Percentiles rank a stretch among this genome's conserved stretches.
phyloP scores from a whole-genome alignment of 2,797 vertebrate genomes.

The Acipenser ruthenus region DNA sequence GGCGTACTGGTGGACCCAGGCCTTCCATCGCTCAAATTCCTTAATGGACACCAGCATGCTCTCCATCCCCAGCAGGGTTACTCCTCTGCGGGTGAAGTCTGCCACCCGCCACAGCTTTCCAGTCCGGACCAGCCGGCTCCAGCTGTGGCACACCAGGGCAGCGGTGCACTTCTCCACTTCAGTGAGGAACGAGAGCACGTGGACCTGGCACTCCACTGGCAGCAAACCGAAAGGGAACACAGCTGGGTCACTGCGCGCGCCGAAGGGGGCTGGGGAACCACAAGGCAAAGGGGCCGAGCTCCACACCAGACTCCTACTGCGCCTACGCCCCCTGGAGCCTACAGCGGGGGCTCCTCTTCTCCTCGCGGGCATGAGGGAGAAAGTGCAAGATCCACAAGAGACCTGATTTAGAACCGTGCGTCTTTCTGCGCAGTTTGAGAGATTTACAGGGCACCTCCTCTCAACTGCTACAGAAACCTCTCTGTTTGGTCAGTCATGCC shows the following conservation, averaged over 20 bases:
- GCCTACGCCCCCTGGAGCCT: no score
- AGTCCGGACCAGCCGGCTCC: conserved; percentile 68
- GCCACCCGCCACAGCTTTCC: conserved; percentile 72
- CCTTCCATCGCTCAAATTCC: conserved; percentile 70
- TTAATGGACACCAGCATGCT: conserved; percentile 65
- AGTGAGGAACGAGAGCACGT: conserved; percentile 63
- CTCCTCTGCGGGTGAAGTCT: conserved; percentile 66
- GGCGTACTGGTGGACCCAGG: conserved; percentile 70
- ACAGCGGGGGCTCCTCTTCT: no score
- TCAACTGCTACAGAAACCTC: no score
- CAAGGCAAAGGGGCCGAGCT: no score
- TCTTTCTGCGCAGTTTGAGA: no score
- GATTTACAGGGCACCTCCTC: no score
- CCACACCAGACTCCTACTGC: no score
- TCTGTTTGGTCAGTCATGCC: no score
- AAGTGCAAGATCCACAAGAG: no score
- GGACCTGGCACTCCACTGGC: conserved; percentile 70
- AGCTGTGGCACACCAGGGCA: conserved; percentile 62
- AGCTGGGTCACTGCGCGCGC: conserved; percentile 27
- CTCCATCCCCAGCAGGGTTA: conserved; percentile 60
- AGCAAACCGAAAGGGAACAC: conserved; percentile 62
- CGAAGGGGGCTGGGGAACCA: no score
- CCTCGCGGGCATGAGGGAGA: no score
- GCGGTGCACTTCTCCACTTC: conserved; percentile 71
- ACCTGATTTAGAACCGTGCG: no score